Base-by-base conservation (phyloP, 2,797 vertebrate species). In the Phoeniculus purpureus region DNA sequence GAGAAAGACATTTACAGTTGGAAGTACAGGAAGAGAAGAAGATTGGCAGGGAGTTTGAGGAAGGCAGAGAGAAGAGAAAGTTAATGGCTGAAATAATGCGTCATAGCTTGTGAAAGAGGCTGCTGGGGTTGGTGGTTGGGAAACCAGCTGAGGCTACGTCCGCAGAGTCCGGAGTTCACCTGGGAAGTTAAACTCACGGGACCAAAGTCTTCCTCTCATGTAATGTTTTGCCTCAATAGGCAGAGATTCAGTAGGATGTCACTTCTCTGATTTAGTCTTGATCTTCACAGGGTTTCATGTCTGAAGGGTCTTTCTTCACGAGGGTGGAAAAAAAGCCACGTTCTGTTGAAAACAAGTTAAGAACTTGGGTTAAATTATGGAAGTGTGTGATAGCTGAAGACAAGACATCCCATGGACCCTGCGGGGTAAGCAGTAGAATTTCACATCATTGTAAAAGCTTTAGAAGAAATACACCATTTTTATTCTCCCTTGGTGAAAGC, bases 241-340 rank as follows among this genome's bases (percentile, higher is more conserved):
- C n/a, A n/a, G 65, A 88, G 27, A 37, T 77, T 76, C 47, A 32
- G 45, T 16, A 7, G 23, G 50, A 17, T 9, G 10, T 43, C 26
- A 59, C 60, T 48, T 78, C 59, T 80, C 56, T 64, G 71, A 26
- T 92, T 93, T 47, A 85, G 8, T 29, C 48, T 75, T 29, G 15
- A 2, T 85, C 79, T 87, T 89, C 94, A 64, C 97, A 98, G 4
- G 95, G 95, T 48, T 94, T 87, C 89, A 97, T 68, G 0, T 97
- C 94, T 22, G 94, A 96, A 25, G 95, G 95, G 37, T 98, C 97
- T 1, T 94, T 97, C 93, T 97, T 98, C 91, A 96, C 61, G n/a
- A 96, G 89, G 73, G 5, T 7, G 12, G 71, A 19, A 66, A 92
- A 89, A 90, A 81, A 88, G 60, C 95, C 96, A 72, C 94, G 96